phyloP scores from a whole-genome alignment of 2,888 invertebrate genomes.

The Pyrochroa serraticornis region DNA sequence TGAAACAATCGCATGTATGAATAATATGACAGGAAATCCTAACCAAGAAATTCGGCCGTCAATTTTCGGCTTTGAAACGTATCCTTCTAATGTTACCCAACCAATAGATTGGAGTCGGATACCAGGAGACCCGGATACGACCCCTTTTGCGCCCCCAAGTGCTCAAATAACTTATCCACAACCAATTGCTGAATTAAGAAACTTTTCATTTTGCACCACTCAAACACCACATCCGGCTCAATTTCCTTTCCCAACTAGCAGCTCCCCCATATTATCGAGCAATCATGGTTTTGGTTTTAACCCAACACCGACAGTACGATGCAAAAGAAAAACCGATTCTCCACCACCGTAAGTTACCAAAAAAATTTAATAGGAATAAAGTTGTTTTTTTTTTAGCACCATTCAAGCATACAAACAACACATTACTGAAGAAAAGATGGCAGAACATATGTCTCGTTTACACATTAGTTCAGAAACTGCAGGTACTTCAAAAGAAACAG shows the following conservation, averaged over 20 bases:
- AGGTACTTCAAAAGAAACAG: conserved; percentile 42
- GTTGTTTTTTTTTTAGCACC: no score
- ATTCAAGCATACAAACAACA: conserved; percentile 68
- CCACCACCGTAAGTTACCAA: conserved; percentile 52
- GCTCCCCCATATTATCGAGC: conserved; percentile 10
- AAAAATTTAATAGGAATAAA: no score
- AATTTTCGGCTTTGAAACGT: conserved; percentile 49
- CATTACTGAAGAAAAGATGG: conserved; percentile 85
- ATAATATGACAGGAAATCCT: conserved; percentile 49
- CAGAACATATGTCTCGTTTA: conserved; percentile 76
- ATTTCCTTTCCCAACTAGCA: conserved; percentile 5
- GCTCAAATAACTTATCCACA: conserved; percentile 9
- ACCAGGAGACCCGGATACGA: no score
- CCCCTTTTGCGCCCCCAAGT: no score
- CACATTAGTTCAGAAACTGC: conserved; percentile 66
- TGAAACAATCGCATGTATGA: not conserved
- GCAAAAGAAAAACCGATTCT: conserved; percentile 53
- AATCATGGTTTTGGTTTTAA: conserved; percentile 27
- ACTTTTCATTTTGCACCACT: conserved; percentile 36
- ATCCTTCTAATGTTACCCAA: conserved; percentile 38
- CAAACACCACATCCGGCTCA: conserved; percentile 6
- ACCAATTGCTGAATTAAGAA: conserved; percentile 21
- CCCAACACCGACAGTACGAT: conserved; percentile 32
- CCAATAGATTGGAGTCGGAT: conserved; percentile 34
- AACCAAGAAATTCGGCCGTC: conserved; percentile 50